These are phyloP conservation scores for Cichladusa arquata DNA, from an alignment of 2,113 vertebrate genomes.

Conservation along the genomic window DNA sequence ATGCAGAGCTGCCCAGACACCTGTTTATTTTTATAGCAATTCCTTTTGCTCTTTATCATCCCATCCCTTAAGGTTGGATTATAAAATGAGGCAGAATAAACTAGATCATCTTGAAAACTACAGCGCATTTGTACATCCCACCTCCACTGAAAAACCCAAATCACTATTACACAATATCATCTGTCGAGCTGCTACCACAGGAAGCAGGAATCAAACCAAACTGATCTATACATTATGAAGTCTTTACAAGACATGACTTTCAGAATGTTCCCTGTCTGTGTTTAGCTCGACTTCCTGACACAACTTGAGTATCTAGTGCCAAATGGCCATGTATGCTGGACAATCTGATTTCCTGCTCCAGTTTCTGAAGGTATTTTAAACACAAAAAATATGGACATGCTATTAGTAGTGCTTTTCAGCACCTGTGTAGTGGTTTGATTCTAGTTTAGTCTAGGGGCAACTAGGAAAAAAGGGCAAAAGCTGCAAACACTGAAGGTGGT, in stretches of 20 bases:
- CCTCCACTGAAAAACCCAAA: neutral
- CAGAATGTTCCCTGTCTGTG: neutral
- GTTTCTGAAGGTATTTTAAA: neutral
- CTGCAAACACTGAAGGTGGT: neutral
- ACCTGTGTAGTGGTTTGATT: neutral
- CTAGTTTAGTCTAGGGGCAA: neutral
- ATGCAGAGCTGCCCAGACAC: neutral
- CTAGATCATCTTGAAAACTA: neutral
- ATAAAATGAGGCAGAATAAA: slow-evolving; percentile 8
- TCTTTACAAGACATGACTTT: neutral
- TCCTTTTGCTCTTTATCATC: neutral
- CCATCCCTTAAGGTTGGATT: neutral
- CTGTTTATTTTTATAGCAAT: slow-evolving; percentile 9
- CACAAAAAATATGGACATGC: neutral
- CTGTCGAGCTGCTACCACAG: neutral
- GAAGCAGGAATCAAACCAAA: neutral
- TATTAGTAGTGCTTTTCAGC: neutral
- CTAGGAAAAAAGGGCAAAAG: neutral
- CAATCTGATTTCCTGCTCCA: neutral
- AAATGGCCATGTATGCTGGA: neutral
- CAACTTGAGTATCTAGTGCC: neutral
- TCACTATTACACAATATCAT: neutral
- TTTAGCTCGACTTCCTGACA: neutral
- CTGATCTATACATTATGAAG: neutral
- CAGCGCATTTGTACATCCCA: neutral